phyloP scores from a whole-genome alignment of 2,113 vertebrate genomes.

The Carlito syrichta region DNA sequence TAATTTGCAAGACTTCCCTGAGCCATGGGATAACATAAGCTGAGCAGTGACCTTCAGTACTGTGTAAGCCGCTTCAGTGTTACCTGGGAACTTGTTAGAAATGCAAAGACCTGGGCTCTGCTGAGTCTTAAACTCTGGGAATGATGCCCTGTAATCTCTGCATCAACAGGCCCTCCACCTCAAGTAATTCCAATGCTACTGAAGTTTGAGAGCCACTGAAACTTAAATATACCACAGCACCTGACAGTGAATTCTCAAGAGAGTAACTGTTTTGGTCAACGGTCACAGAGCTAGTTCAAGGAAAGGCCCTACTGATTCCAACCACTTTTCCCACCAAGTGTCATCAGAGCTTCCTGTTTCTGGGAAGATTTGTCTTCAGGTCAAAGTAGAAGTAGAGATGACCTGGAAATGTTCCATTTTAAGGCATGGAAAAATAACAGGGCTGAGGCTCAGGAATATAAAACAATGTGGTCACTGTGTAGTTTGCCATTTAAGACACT shows the following conservation, averaged over 20 bases:
- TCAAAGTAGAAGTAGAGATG: not conserved
- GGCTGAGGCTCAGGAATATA: not conserved
- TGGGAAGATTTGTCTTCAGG: not conserved
- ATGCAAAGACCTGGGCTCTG: not conserved
- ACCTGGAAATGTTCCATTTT: not conserved
- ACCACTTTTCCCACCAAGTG: not conserved
- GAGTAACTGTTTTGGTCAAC: not conserved
- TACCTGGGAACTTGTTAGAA: not conserved
- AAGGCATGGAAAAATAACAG: not conserved
- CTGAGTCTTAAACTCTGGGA: not conserved
- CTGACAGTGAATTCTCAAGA: not conserved
- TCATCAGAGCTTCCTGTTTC: not conserved
- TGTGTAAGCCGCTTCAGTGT: not conserved
- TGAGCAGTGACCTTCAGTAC: not conserved
- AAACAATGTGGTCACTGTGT: not conserved
- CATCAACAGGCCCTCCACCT: not conserved
- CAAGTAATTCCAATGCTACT: too few relatives aligned
- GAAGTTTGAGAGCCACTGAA: not conserved
- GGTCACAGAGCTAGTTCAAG: not conserved
- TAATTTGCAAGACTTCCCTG: not conserved
- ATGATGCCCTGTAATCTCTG: not conserved
- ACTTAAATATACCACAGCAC: too few relatives aligned
- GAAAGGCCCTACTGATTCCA: not conserved
- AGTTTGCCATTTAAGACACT: not conserved
- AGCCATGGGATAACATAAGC: accelerated